A percentile compares a stretch with the other conserved stretches of the same genome.
phyloP scores from a whole-genome alignment of 2,888 invertebrate genomes.

The Nemapogon koenigi region DNA sequence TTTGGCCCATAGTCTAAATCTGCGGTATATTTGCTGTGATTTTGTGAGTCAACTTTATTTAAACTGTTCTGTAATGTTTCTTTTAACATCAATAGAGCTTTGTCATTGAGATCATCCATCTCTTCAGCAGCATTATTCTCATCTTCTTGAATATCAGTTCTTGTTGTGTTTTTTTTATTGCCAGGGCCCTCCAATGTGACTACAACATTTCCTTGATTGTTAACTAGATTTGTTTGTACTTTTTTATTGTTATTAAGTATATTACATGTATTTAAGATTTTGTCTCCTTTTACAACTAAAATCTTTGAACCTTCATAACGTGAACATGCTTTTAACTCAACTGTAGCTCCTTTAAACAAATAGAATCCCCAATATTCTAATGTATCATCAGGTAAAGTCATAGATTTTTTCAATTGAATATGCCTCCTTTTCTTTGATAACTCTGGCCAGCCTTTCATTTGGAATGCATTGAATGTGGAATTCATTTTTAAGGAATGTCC shows the following conservation, averaged over 20 bases:
- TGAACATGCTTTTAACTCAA: constrained; percentile 80
- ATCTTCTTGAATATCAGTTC: background rate
- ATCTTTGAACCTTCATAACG: constrained; percentile 80
- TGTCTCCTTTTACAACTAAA: constrained; percentile 81
- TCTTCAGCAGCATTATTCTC: constrained; percentile 14
- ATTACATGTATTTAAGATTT: constrained; percentile 78
- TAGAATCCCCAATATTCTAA: constrained; percentile 91
- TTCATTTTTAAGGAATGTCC: constrained; percentile 81
- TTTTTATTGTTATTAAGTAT: constrained; percentile 75
- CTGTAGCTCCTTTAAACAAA: constrained; percentile 77
- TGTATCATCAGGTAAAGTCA: constrained; percentile 84
- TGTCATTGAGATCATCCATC: constrained; percentile 21
- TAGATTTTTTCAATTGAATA: constrained; percentile 79
- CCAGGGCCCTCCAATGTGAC: constrained; percentile 46
- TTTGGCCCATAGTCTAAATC: constrained; percentile 1
- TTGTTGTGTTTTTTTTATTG: constrained; percentile 17
- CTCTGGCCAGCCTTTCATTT: constrained; percentile 73
- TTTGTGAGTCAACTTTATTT: constrained; percentile 16
- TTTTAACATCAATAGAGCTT: constrained; percentile 15
- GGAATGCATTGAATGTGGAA: constrained; percentile 73
- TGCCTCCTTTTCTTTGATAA: constrained; percentile 74
- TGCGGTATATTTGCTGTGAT: constrained; percentile 17
- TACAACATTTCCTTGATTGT: constrained; percentile 63
- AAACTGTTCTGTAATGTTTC: constrained; percentile 18
- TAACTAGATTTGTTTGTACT: constrained; percentile 64